Evolutionary conservation across 1,140 invertebrate genomes (phyloP), one percentile per base, ranked within the genome.

Genomic region (Grapholita molesta): DNA sequence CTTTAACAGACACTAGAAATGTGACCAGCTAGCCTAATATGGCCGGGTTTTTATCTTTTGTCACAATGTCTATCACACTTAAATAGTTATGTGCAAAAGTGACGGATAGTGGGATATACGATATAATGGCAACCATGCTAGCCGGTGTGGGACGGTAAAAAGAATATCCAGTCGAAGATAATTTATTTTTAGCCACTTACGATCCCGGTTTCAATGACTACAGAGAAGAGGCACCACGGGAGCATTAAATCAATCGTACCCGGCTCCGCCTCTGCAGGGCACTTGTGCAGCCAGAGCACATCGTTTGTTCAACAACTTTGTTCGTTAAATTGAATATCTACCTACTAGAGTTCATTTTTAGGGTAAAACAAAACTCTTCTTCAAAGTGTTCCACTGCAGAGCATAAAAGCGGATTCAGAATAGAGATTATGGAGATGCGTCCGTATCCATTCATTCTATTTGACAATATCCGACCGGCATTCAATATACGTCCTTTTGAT

Each of bases 271-370:
- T 48, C 55, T 25, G 24, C 55, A 7, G n/a, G 18, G 55, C 15
- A 61, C 55, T 61, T 61, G 25, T 61, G 25, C 25, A 61, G 55
- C 24, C 55, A 25, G 30, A 61, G 55, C 55, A 61, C 55, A 61
- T 30, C 55, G 55, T 61, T 61, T 61, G 28, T 32, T 28, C 24
- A 28, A 57, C 53, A 57, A 61, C 55, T 61, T 61, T 32, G 55
- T 57, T 25, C 53, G 53, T 61, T 61, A 61, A 61, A 61, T 61
- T 61, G 28, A 61, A 61, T 61, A 61, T 61, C 55, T 30, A 28
- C 11, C 25, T 30, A 28, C 11, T 15, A n/a, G 5, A 28, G 55
- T 61, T 30, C 55, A 28, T 21, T 61, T 61, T 61, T 61, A 61
- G 55, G 55, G 4, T 15, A 28, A n/a, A 21, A 28, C 7, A 18